A percentile compares a stretch with the other conserved stretches of the same genome.
These are phyloP conservation scores for Toxotes lorentzi DNA, from an alignment of 2,797 vertebrate genomes.

Conservation along the genomic window DNA sequence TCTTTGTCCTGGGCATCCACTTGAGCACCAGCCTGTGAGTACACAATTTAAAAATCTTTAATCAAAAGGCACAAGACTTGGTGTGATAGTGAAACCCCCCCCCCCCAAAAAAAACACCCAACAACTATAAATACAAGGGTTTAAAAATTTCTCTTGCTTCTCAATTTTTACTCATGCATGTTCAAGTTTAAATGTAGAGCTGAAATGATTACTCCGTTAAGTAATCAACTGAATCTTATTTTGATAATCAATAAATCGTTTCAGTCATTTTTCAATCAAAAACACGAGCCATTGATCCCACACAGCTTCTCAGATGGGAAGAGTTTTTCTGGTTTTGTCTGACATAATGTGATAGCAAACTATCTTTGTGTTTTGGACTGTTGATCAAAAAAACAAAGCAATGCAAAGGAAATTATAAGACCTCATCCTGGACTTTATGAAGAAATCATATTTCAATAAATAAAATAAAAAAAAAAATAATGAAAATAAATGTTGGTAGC, in stretches of 20 bases:
- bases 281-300: neutral
- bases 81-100: neutral
- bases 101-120: no score
- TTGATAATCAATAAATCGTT: neutral
- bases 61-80: neutral
- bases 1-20: conserved; percentile 92
- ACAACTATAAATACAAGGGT: neutral
- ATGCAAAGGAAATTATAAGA: neutral
- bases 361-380: neutral
- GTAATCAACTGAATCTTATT: neutral
- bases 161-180: neutral
- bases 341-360: neutral
- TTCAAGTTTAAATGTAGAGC: neutral
- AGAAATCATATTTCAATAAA: neutral
- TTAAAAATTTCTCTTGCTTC: neutral
- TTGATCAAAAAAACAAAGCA: neutral
- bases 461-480: neutral
- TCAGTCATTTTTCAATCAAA: neutral
- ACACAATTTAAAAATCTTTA: conserved; percentile 8
- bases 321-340: neutral
- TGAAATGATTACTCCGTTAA: neutral
- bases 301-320: neutral
- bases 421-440: neutral
- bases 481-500: no score
- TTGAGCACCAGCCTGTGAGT: conserved; percentile 90